Base-by-base conservation (phyloP, 2,113 vertebrate genomes). In the Proterorhinus semilunaris region DNA sequence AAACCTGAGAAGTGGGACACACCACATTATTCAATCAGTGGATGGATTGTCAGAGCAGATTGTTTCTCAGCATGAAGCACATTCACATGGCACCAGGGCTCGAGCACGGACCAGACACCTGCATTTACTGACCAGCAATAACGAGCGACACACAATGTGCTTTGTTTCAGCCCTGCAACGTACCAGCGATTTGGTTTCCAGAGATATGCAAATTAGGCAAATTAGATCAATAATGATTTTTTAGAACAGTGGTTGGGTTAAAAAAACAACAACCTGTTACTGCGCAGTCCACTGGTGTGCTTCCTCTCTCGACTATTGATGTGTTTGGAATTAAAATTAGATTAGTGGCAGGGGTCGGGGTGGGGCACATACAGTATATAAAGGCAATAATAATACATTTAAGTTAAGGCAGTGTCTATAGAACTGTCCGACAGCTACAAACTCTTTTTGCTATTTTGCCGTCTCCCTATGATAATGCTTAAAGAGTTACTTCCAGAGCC, bases 21-120 rank as follows among this genome's bases (percentile, higher is more conserved):
- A 73, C 68, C 54, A 57, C 55, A 49, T 62, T 62, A 51, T 63
- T 62, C 59, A 64, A 45, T 51, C 45, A 52, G 57, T 55, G 27
- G 53, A 67, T 65, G 71, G 69, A 44, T 21, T 65, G 52, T 8
- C 68, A 52, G 63, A 71, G 45, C 79, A 82, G 75, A 69, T 51
- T 75, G 71, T 66, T 27, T 68, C 71, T 71, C 80, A 80, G 64
- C 69, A 61, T 71, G 67, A 47, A 58, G 42, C 46, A 59, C 36
- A 72, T 71, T 71, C 52, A 48, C 43, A 73, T 45, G 48, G 45
- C 47, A 61, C 55, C 13, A n/a, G 11, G 65, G 62, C 55, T 46
- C n/a, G 44, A 71, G 53, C 2, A 10, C 65, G 63, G 57, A 5
- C 65, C 16, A 66, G 15, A 12, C 70, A 61, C 59, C 42, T 65